Conservation (phyloP, 2,797 vertebrate species). For the Pteropus rufus region DNA sequence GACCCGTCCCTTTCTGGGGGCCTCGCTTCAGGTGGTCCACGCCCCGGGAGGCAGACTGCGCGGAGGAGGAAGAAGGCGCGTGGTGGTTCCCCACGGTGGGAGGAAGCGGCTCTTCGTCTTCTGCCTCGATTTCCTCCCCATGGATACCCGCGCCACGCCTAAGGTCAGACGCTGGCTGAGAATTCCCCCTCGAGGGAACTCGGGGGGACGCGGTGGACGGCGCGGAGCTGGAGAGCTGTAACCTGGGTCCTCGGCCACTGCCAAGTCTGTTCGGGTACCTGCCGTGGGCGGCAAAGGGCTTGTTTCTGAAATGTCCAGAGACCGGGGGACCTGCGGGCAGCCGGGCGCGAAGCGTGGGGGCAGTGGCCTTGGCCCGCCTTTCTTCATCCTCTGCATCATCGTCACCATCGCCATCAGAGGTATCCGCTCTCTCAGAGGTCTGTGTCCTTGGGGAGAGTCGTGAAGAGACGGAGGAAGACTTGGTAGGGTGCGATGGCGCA, state of each 20-base stretch:
- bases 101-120: constrained; percentile 70
- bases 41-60: constrained; percentile 68
- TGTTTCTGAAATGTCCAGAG: constrained; percentile 57
- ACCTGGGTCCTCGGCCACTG: neutral
- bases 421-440: constrained; percentile 59
- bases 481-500: constrained; percentile 35
- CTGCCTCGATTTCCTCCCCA: neutral
- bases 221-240: neutral
- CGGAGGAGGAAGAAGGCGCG: constrained; percentile 71
- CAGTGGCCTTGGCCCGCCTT: constrained; percentile 66
- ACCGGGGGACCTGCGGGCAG: neutral
- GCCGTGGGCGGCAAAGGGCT: constrained; percentile 26
- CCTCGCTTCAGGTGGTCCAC: constrained; percentile 72
- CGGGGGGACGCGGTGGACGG: constrained; percentile 3
- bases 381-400: constrained; percentile 58
- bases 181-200: neutral
- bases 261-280: constrained; percentile 32
- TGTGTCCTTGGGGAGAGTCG: constrained; percentile 57
- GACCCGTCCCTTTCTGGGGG: constrained; percentile 61
- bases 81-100: constrained; percentile 34
- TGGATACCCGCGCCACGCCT: neutral
- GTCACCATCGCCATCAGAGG: constrained; percentile 73
- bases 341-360: constrained; percentile 25
- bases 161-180: neutral
- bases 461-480: constrained; percentile 70